phyloP scores from a whole-genome alignment of 2,888 invertebrate genomes.

The Mechanitis mazaeus region DNA sequence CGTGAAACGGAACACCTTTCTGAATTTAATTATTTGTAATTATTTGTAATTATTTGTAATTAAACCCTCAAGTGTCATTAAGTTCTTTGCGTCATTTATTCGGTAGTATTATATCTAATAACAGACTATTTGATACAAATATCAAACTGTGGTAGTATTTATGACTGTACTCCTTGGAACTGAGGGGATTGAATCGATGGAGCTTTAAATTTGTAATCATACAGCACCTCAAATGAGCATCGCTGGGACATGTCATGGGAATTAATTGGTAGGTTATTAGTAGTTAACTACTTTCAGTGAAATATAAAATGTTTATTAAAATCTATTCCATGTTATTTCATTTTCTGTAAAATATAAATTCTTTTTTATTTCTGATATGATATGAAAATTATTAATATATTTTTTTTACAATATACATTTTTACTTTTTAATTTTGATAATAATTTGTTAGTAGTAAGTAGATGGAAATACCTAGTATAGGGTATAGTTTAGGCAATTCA shows the following conservation, averaged over 20 bases:
- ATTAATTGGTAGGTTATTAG: slow-evolving; percentile 54
- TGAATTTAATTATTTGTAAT: slow-evolving; percentile 56
- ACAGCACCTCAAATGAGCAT: slow-evolving; percentile 74
- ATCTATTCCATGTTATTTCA: neutral
- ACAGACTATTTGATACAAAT: slow-evolving; percentile 59
- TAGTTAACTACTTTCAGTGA: slow-evolving; percentile 25
- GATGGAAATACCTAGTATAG: too few relatives aligned
- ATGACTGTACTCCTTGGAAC: slow-evolving; percentile 46
- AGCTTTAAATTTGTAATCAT: slow-evolving; percentile 65
- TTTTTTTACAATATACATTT: too few relatives aligned
- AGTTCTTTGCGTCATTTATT: slow-evolving; percentile 71
- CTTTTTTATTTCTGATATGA: too few relatives aligned
- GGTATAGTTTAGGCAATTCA: too few relatives aligned
- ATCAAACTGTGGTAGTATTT: slow-evolving; percentile 49
- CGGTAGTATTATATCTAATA: slow-evolving; percentile 63
- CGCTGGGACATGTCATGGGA: slow-evolving; percentile 41
- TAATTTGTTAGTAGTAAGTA: too few relatives aligned
- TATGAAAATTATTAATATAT: too few relatives aligned
- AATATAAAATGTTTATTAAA: neutral
- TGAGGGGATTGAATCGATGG: slow-evolving; percentile 54
- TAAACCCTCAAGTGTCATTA: slow-evolving; percentile 64
- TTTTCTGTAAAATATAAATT: too few relatives aligned
- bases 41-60: slow-evolving; percentile 61
- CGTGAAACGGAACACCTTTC: slow-evolving; percentile 45
- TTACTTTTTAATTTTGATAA: too few relatives aligned